Percentiles rank a stretch among this genome's conserved stretches.
These are phyloP conservation scores for Henricia sp. DNA, from an alignment of 53 echinoderm and acorn worm genomes.

Conservation along the genomic window DNA sequence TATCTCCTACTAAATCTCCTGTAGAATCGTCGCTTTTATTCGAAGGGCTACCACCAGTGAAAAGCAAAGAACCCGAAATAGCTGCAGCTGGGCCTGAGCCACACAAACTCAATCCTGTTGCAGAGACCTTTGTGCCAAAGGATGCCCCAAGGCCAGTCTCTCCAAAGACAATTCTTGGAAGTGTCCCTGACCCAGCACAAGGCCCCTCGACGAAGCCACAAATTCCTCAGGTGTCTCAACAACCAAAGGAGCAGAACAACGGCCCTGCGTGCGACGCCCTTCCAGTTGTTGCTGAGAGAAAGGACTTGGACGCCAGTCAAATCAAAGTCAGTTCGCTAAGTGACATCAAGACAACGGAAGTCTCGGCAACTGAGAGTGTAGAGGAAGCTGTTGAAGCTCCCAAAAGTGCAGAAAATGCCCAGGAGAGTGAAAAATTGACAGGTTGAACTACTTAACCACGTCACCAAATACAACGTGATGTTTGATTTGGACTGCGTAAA, in stretches of 20 bases:
- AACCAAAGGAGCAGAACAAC: slow-evolving; percentile 3
- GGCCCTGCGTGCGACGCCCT: neutral
- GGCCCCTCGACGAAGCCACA: neutral
- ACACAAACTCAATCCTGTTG: slow-evolving; percentile 47
- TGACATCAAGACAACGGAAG: slow-evolving; percentile 7
- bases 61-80: neutral
- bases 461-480: neutral
- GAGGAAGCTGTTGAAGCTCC: neutral
- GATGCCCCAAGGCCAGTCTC: neutral
- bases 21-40: neutral
- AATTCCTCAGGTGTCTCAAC: neutral
- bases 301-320: neutral
- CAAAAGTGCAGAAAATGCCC: neutral
- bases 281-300: slow-evolving; percentile 1
- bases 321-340: neutral
- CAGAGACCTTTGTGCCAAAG: slow-evolving; percentile 37
- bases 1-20: too few species aligned
- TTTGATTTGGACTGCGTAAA: neutral
- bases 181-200: slow-evolving; percentile 26
- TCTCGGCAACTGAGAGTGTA: neutral
- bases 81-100: slow-evolving; percentile 30
- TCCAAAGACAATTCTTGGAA: neutral
- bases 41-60: slow-evolving; percentile 13
- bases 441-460: neutral
- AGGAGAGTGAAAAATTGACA: neutral